These are phyloP conservation scores for Drosophila bocki DNA, from an alignment of 1,140 invertebrate species.

Conservation along the genomic window DNA sequence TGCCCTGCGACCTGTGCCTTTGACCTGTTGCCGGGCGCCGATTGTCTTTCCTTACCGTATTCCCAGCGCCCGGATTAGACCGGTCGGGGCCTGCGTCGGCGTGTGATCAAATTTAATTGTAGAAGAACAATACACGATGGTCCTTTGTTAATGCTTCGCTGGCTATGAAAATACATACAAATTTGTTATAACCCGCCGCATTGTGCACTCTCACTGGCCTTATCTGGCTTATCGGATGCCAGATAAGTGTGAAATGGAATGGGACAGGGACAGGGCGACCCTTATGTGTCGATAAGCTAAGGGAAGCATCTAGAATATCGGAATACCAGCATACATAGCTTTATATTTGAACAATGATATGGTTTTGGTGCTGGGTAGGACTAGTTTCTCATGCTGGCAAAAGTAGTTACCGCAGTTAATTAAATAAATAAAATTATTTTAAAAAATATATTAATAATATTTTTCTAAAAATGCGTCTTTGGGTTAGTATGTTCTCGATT, in stretches of 20 bases:
- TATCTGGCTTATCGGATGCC: neutral
- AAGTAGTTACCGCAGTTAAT: too few relatives aligned
- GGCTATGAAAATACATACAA: conserved; percentile 38
- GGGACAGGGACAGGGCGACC: neutral
- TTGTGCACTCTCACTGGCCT: neutral
- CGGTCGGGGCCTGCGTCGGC: conserved; percentile 8
- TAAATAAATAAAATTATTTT: too few relatives aligned
- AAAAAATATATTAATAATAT: too few relatives aligned
- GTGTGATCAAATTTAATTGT: conserved; percentile 35
- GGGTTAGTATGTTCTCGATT: too few relatives aligned
- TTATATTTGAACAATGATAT: neutral
- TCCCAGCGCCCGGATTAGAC: conserved; percentile 3
- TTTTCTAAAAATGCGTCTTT: too few relatives aligned
- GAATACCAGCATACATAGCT: neutral
- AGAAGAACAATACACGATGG: conserved; percentile 23
- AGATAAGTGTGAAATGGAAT: conserved; percentile 9
- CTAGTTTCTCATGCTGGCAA: too few relatives aligned
- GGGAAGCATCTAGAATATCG: neutral
- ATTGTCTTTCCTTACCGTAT: neutral
- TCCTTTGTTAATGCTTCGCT: conserved; percentile 31
- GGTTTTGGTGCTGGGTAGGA: neutral
- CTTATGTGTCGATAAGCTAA: conserved; percentile 15
- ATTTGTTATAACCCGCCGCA: conserved; percentile 18
- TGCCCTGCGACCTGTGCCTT: neutral
- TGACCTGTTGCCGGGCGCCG: neutral